Percentiles rank a stretch among this genome's conserved stretches.
Evolutionary conservation across 1,140 invertebrate species (phyloP).

Genomic region (Neotoxoptera formosana): DNA sequence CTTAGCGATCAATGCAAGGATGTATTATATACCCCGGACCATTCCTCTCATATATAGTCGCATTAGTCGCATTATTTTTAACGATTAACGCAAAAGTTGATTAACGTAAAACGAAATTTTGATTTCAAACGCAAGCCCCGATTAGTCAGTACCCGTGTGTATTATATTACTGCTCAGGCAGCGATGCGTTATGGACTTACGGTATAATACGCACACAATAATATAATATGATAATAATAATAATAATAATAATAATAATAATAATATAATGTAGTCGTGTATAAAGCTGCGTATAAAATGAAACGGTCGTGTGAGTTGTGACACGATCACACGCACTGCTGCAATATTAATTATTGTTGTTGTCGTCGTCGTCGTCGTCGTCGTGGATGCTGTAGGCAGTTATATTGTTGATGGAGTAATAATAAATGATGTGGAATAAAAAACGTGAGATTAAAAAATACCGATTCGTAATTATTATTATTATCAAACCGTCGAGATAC

Average conservation of each 20-base stretch:
- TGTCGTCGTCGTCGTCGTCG: background rate
- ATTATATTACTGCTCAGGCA: background rate
- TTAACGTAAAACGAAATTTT: no score
- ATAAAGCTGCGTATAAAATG: background rate
- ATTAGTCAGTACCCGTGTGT: background rate
- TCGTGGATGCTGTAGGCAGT: background rate
- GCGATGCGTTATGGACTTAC: background rate
- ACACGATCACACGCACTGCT: background rate
- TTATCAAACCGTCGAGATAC: background rate
- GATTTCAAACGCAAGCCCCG: no score
- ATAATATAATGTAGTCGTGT: background rate
- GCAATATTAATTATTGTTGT: constrained; percentile 13
- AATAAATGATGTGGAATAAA: background rate
- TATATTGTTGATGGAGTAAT: background rate
- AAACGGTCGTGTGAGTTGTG: background rate
- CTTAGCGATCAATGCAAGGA: no score
- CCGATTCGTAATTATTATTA: background rate
- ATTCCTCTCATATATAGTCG: no score
- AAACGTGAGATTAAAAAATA: background rate
- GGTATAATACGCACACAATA: background rate
- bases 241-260: background rate
- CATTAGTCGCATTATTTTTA: no score
- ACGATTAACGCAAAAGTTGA: no score
- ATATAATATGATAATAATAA: background rate
- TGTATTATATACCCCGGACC: no score